phyloP scores from a whole-genome alignment of 2,888 invertebrate genomes.

The Choreutis nemorana region DNA sequence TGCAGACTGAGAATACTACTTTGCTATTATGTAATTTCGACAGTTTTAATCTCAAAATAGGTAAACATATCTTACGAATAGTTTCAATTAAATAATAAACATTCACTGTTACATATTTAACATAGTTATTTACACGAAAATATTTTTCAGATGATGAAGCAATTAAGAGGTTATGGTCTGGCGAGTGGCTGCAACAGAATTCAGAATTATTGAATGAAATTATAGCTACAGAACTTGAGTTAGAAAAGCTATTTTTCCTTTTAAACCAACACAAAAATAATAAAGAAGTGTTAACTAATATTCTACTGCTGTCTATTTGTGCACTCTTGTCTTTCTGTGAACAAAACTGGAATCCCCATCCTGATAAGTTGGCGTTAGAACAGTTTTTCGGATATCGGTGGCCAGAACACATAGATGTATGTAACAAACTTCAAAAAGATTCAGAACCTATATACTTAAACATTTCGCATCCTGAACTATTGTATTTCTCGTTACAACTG shows the following conservation, averaged over 20 bases:
- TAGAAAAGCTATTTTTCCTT: constrained; percentile 20
- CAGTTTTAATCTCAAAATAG: no score
- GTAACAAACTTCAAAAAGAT: constrained; percentile 54
- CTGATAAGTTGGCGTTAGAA: constrained; percentile 38
- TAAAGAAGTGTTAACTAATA: constrained; percentile 25
- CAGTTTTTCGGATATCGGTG: constrained; percentile 43
- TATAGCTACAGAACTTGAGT: constrained; percentile 28
- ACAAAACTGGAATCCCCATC: constrained; percentile 83
- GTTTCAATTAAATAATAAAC: no score
- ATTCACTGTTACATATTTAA: no score
- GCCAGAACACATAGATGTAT: constrained; percentile 47
- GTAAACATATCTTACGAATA: no score
- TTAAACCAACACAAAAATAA: constrained; percentile 24
- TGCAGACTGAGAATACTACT: no score
- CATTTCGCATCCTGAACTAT: constrained; percentile 63
- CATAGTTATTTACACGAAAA: no score
- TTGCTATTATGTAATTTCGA: no score
- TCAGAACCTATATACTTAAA: constrained; percentile 75
- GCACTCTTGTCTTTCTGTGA: constrained; percentile 78
- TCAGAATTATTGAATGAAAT: constrained; percentile 28
- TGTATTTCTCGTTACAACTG: constrained; percentile 46
- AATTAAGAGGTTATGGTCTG: constrained; percentile 34
- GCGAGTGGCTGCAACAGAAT: constrained; percentile 32
- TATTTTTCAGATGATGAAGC: constrained; percentile 31
- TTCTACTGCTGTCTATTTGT: constrained; percentile 68